A percentile compares a stretch with the other conserved stretches of the same genome.
Evolutionary conservation across 2,888 invertebrate genomes (phyloP).

Genomic region (Elegia similella): DNA sequence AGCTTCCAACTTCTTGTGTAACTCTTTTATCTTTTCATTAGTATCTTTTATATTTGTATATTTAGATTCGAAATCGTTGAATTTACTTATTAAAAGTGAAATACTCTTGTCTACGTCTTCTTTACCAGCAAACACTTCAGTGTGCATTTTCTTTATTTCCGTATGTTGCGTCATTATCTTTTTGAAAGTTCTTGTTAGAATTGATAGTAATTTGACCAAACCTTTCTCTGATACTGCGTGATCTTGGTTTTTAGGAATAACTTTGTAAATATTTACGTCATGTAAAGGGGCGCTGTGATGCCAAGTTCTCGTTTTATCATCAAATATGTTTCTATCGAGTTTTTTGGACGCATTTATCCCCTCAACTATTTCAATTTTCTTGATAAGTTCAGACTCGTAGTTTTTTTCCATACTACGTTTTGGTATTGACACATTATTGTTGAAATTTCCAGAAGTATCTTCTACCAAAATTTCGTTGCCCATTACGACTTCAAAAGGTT

Average conservation of each 20-base stretch:
- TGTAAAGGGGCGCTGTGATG: constrained; percentile 43
- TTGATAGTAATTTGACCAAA: constrained; percentile 60
- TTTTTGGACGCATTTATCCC: constrained; percentile 38
- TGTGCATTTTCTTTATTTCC: constrained; percentile 59
- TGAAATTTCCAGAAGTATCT: background rate
- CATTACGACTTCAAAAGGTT: constrained; percentile 14
- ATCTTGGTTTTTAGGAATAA: constrained; percentile 48
- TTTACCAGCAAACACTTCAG: constrained; percentile 44
- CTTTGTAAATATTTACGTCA: constrained; percentile 46
- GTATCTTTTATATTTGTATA: constrained; percentile 49
- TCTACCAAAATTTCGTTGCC: constrained; percentile 3
- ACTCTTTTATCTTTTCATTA: constrained; percentile 45
- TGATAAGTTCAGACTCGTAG: constrained; percentile 41
- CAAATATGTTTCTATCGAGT: constrained; percentile 43
- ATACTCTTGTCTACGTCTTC: constrained; percentile 51
- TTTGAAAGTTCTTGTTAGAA: constrained; percentile 68
- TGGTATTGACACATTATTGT: constrained; percentile 28
- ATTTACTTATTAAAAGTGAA: constrained; percentile 40
- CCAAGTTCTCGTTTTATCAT: constrained; percentile 52
- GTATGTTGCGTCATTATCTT: constrained; percentile 66
- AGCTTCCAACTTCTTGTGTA: constrained; percentile 42
- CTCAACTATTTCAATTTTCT: constrained; percentile 44
- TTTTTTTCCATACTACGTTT: constrained; percentile 53
- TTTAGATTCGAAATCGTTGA: constrained; percentile 59
- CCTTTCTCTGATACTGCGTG: constrained; percentile 53